These are phyloP conservation scores for Grammomys dolichurus DNA, from an alignment of 2,113 vertebrate genomes.

Conservation along the genomic window DNA sequence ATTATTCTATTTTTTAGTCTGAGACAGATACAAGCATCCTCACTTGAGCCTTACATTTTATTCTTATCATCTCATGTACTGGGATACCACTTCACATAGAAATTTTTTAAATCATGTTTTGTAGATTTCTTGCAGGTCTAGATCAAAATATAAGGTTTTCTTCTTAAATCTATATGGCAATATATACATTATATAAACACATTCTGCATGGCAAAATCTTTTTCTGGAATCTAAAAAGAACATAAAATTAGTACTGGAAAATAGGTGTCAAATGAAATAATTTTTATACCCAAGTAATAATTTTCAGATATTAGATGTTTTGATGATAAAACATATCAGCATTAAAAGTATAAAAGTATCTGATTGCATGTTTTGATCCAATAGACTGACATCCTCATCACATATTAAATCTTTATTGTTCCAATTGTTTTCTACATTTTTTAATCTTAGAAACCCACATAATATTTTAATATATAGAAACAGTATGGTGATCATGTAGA, in stretches of 20 bases:
- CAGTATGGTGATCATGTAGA: fast-evolving
- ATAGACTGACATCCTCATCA: not conserved
- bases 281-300: not conserved
- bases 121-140: not conserved
- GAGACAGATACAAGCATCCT: too few relatives aligned
- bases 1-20: too few relatives aligned
- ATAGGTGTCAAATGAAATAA: not conserved
- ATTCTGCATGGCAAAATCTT: not conserved
- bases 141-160: not conserved
- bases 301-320: not conserved
- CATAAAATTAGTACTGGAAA: too few relatives aligned
- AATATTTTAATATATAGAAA: not conserved
- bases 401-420: not conserved
- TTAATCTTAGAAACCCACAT: not conserved
- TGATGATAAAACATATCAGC: not conserved
- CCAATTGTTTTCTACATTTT: not conserved
- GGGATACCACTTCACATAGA: not conserved
- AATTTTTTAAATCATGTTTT: not conserved
- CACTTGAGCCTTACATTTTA: not conserved
- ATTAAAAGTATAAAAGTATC: not conserved
- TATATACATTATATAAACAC: too few relatives aligned
- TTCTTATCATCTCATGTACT: not conserved
- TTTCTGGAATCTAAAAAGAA: not conserved
- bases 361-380: not conserved
- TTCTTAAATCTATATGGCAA: not conserved